Evolutionary conservation across 1,140 invertebrate species (phyloP), one percentile per base, ranked within the genome.

Genomic region (Cydia pomonella): DNA sequence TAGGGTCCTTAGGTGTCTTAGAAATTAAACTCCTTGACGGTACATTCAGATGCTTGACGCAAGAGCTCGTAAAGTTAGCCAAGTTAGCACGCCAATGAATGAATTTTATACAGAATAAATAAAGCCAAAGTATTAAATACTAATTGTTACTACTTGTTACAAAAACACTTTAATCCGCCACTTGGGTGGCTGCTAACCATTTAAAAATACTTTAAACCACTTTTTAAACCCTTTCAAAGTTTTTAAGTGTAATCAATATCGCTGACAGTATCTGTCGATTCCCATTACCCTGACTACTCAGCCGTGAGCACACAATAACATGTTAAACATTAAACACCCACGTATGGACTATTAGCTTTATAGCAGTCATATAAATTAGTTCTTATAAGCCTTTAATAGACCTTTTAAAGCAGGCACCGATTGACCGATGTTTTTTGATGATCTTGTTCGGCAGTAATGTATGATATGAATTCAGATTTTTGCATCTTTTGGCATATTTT

Each of bases 311-410:
- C 75, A 80, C 80, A 80, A 84, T 79, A 75, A 77, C 66, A 69
- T 77, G 74, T 78, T 79, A 69, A 75, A 77, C 80, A 72, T 78
- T 79, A 72, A 76, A 77, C 80, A 72, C 82, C 78, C 74, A 83
- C 81, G 73, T 73, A 62, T 73, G 25, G 10, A 29, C 29, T 69
- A 41, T 69, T 69, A 69, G 64, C 64, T 69, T 69, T 69, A 69
- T 69, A 38, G 64, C 27, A 66, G 63, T 33, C 64, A 7, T 69
- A 69, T 69, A 69, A 69, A 69, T n/a, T 33, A 38, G 64, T 33
- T 33, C 64, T 69, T 38, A 69, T 59, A 69, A 38, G 4, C 25
- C 64, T 33, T 41, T 33, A 18, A 69, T 18, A 33, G 64, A n/a
- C 29, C 12, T 66, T 66, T 38, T 18, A 69, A 69, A 41, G 64